Conservation (phyloP, 53 echinoderm and acorn worm species). For the Holothuria leucospilota region DNA sequence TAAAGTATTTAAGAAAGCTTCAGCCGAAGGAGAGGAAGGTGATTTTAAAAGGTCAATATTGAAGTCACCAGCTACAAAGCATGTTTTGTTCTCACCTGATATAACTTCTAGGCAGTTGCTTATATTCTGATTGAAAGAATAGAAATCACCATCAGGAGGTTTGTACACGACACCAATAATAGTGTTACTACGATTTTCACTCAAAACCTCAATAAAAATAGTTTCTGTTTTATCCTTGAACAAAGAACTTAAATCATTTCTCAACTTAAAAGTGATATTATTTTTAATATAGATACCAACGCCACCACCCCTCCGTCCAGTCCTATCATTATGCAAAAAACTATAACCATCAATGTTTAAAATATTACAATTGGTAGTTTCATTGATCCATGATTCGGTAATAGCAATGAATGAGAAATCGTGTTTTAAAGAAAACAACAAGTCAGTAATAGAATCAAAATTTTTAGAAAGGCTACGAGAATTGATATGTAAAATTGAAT, state of each 20-base stretch:
- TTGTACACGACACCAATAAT: background rate
- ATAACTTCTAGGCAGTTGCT: background rate
- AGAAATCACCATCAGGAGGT: conserved; percentile 12
- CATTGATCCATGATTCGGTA: conserved; percentile 4
- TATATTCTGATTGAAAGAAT: background rate
- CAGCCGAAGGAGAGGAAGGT: background rate
- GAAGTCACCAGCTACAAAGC: background rate
- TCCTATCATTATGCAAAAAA: background rate
- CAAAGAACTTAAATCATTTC: conserved; percentile 1
- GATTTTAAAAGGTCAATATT: conserved; percentile 18
- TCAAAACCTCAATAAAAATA: background rate
- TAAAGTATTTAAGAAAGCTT: conserved; percentile 1
- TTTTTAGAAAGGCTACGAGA: background rate
- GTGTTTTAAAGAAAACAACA: background rate
- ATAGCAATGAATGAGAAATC: background rate
- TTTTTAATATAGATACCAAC: background rate
- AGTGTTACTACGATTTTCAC: conserved; percentile 2
- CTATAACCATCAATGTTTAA: conserved; percentile 23
- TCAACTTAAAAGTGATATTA: background rate
- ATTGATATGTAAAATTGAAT: conserved; percentile 16
- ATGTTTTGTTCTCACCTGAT: too few species aligned
- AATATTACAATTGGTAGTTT: conserved; percentile 16
- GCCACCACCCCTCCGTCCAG: conserved; percentile 8
- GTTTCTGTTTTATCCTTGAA: conserved; percentile 3
- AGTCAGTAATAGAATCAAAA: too few species aligned